phyloP scores from a whole-genome alignment of 2,888 invertebrate species.

The Cantharis lateralis region DNA sequence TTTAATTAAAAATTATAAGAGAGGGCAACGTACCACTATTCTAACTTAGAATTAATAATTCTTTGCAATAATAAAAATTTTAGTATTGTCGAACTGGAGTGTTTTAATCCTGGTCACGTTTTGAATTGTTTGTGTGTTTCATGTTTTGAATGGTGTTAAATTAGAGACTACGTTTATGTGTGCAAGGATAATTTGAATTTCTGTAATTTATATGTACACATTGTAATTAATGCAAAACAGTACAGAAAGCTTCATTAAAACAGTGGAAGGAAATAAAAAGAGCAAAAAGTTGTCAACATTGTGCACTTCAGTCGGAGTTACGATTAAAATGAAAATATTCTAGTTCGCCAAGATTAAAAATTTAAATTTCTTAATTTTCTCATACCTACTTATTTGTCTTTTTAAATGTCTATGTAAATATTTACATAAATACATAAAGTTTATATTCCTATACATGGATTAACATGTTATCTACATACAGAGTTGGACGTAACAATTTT shows the following conservation, averaged over 20 bases:
- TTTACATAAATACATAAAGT: neutral
- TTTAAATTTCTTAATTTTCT: neutral
- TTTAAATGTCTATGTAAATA: neutral
- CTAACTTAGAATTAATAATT: conserved; percentile 14
- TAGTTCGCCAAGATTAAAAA: neutral
- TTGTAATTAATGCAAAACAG: conserved; percentile 19
- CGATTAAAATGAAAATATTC: neutral
- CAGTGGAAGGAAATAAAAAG: neutral
- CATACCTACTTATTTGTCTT: neutral
- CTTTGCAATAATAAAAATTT: conserved; percentile 13
- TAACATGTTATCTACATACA: too few species aligned
- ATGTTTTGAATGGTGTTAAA: conserved; percentile 44
- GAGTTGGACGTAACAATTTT: too few species aligned
- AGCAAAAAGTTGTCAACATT: neutral
- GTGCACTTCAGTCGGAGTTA: neutral
- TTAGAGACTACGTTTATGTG: conserved; percentile 44
- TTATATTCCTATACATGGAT: too few species aligned
- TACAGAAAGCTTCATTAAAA: conserved; percentile 11
- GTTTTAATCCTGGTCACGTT: conserved; percentile 43
- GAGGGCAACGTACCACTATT: neutral
- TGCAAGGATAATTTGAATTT: conserved; percentile 34
- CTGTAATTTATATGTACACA: conserved; percentile 28
- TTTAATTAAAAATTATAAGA: neutral
- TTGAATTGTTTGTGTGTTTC: conserved; percentile 39
- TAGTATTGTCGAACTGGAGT: neutral